Base-by-base conservation (phyloP, 2,888 invertebrate genomes). In the Bembecia ichneumoniformis region DNA sequence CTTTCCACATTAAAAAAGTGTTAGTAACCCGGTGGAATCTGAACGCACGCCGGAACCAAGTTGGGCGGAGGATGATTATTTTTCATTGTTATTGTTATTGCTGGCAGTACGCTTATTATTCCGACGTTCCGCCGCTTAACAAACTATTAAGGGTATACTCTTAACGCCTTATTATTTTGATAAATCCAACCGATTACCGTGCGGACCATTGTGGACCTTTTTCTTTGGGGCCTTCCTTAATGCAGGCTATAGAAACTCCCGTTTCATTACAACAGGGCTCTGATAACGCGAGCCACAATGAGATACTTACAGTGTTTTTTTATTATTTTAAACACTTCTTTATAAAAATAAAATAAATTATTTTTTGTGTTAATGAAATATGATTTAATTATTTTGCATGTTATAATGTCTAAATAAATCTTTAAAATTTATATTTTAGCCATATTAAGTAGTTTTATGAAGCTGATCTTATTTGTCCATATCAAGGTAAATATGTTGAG, bases 21-120 rank as follows among this genome's bases (percentile, higher is more conserved):
- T 14, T 13, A 40, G 14, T n/a, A 40, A 40, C 14, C 40, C 40
- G 11, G 40, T n/a, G n/a, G 40, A 40, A 40, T 7, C 40, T 10
- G 13, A 40, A 40, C 40, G 40, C n/a, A n/a, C n/a, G 28, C 7
- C 28, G 28, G 28, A 9, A 28, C 28, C 9, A 28, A 28, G 9
- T 28, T 28, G 40, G 40, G 40, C 44, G 44, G 44, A 15, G 7
- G 53, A 48, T 66, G 77, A 79, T 84, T 83, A 83, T 79, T 82
- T 83, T 81, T 82, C 77, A 84, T 66, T 78, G 84, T 82, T 77
- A 86, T 68, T 73, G 83, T 83, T 82, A 84, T 78, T 66, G 61
- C 71, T 52, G 56, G 51, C 63, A 64, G 61, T 64, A 54, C 60
- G 68, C 71, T 76, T 75, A 78, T 82, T 83, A 83, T 66, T 57